A percentile compares a stretch with the other conserved stretches of the same genome.
Conservation (phyloP, 1,140 invertebrate genomes). For the Megalopta genalis region DNA sequence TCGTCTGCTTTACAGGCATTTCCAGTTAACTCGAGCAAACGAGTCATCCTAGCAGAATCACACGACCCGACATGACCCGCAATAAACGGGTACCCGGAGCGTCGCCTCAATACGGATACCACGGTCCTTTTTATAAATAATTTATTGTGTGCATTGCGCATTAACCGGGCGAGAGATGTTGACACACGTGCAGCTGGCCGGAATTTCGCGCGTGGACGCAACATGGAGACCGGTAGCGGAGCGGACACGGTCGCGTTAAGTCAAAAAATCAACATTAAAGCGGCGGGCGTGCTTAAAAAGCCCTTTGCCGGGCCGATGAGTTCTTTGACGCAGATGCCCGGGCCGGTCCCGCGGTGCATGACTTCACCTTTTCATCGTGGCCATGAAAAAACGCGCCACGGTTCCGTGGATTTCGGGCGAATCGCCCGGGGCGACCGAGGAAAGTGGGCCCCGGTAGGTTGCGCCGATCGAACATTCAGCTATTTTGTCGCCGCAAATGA, state of each 20-base stretch:
- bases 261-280: conserved; percentile 73
- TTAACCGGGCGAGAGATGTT: conserved; percentile 9
- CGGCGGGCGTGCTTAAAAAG: conserved; percentile 22
- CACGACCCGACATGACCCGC: no score
- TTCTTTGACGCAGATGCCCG: conserved; percentile 24
- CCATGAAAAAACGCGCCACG: not conserved
- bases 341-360: not conserved
- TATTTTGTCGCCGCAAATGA: not conserved
- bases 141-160: conserved; percentile 4
- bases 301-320: not conserved
- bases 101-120: not conserved
- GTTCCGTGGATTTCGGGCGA: not conserved
- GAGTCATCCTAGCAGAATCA: no score
- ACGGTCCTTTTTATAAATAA: conserved; percentile 23
- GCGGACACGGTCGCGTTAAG: conserved; percentile 62
- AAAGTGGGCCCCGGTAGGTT: not conserved
- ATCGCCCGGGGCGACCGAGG: conserved; percentile 5
- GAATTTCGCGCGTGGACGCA: conserved; percentile 12
- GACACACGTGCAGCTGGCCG: conserved; percentile 43
- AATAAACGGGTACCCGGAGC: not conserved
- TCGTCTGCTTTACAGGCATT: no score
- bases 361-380: conserved; percentile 21
- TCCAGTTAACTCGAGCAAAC: no score
- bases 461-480: not conserved
- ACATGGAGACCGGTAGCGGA: conserved; percentile 61